Conservation (phyloP, 2,113 vertebrate species). For the Gulo gulo region DNA sequence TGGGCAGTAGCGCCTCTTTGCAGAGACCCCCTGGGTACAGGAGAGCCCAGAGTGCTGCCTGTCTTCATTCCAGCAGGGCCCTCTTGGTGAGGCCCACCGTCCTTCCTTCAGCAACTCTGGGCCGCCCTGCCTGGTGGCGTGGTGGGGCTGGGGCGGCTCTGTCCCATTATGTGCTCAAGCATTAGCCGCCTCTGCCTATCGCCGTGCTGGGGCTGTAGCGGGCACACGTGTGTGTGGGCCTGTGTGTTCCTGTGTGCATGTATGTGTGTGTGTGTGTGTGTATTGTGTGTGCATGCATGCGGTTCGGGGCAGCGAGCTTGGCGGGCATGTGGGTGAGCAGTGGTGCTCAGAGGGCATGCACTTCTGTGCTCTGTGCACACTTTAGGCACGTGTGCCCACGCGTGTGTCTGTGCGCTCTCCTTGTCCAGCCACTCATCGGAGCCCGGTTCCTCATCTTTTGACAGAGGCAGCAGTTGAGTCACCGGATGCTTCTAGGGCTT, state of each 20-base stretch:
- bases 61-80: not conserved
- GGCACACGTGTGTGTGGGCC: not conserved
- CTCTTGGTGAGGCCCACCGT: accelerated
- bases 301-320: not conserved
- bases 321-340: not conserved
- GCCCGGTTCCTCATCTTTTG: not conserved
- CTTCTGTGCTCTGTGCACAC: accelerated
- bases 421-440: not conserved
- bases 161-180: not conserved
- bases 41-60: not conserved
- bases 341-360: not conserved
- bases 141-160: too few relatives aligned
- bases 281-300: not conserved
- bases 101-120: not conserved
- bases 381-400: accelerated
- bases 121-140: not conserved
- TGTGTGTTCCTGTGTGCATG: not conserved
- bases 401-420: accelerated
- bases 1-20: not conserved
- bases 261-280: not conserved
- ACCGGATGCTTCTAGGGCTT: not conserved
- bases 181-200: not conserved
- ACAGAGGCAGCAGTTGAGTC: not conserved
- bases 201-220: too few relatives aligned
- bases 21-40: accelerated